phyloP scores from a whole-genome alignment of 53 echinoderm and acorn worm genomes.

The Arbacia lixula region DNA sequence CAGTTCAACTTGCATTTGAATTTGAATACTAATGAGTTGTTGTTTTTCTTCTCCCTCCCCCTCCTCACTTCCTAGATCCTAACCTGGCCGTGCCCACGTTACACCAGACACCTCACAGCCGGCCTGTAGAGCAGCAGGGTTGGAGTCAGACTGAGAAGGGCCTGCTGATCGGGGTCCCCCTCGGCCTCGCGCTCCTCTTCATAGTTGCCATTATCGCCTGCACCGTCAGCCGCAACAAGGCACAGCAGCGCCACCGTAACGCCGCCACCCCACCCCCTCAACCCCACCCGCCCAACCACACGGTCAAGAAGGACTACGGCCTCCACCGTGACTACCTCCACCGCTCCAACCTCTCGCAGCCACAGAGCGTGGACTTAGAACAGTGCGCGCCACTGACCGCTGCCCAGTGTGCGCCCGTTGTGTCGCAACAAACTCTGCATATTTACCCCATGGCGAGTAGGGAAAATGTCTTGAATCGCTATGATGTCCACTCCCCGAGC shows the following conservation, averaged over 20 bases:
- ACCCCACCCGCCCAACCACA: conserved; percentile 30
- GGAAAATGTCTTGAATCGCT: conserved; percentile 51
- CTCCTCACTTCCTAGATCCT: conserved; percentile 41
- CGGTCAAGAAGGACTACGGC: conserved; percentile 35
- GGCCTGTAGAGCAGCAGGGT: neutral
- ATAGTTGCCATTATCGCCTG: conserved; percentile 68
- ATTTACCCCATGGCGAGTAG: conserved; percentile 45
- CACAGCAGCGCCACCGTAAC: conserved; percentile 32
- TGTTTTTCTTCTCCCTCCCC: neutral
- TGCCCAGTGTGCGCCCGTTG: conserved; percentile 21
- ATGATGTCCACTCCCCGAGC: conserved; percentile 50
- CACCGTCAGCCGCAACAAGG: conserved; percentile 71
- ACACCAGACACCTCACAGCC: conserved; percentile 14
- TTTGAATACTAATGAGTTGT: neutral
- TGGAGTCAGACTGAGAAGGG: conserved; percentile 44
- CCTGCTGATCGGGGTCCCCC: conserved; percentile 79
- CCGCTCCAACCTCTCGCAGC: conserved; percentile 3
- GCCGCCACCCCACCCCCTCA: conserved; percentile 24
- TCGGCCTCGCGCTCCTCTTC: conserved; percentile 73
- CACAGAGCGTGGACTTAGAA: conserved; percentile 37
- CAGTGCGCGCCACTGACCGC: conserved; percentile 44
- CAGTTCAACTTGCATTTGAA: too few relatives aligned
- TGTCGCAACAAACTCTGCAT: conserved; percentile 53
- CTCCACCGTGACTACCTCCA: conserved; percentile 9
- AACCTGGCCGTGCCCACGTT: neutral